Evolutionary conservation across 2,113 vertebrate genomes (phyloP).

Genomic region (Erythrolamprus reginae): DNA sequence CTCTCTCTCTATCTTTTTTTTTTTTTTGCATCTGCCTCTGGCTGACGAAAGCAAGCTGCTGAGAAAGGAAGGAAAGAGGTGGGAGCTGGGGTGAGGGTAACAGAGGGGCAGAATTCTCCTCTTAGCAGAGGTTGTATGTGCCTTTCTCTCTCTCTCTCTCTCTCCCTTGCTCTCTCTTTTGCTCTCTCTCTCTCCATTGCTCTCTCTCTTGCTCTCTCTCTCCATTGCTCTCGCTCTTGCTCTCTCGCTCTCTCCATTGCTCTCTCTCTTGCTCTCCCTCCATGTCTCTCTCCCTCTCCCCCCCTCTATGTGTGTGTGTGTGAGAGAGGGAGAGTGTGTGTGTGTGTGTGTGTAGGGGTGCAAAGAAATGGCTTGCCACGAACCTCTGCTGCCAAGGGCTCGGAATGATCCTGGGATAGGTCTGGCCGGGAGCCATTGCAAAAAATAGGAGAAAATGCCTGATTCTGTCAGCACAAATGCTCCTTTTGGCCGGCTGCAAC

Average conservation of each 20-base stretch:
- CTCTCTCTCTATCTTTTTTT: too few species aligned
- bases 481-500: constrained; percentile 65
- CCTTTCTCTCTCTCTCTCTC: too few species aligned
- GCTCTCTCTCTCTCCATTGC: too few species aligned
- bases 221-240: too few species aligned
- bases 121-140: not conserved
- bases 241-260: too few species aligned
- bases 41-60: not conserved
- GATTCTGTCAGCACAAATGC: constrained; percentile 62
- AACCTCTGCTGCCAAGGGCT: not conserved
- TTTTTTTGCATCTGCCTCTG: not conserved
- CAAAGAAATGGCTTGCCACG: not conserved
- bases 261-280: too few species aligned
- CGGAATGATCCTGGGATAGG: not conserved
- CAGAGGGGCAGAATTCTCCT: too few species aligned
- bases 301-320: too few species aligned
- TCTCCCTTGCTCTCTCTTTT: too few species aligned
- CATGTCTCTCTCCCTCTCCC: too few species aligned
- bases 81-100: not conserved
- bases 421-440: constrained; percentile 36
- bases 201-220: too few species aligned
- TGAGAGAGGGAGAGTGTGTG: too few species aligned
- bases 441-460: constrained; percentile 45
- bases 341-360: not conserved
- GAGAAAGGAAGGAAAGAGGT: not conserved